Conservation (phyloP, 2,888 invertebrate genomes). For the Enchytraeus crypticus region DNA sequence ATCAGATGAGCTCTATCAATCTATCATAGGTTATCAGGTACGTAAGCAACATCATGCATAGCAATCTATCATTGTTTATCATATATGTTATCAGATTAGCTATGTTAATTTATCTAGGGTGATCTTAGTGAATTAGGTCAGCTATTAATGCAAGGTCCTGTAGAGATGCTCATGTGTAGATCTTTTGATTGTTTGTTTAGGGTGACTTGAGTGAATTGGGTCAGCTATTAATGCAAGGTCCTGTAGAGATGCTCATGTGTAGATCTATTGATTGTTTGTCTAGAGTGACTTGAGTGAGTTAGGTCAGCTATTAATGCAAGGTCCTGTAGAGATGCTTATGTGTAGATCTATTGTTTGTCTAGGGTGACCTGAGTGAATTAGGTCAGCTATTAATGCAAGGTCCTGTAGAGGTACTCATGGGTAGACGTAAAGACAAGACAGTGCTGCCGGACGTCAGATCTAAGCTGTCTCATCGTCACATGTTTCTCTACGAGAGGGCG, state of each 20-base stretch:
- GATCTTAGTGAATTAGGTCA: constrained; percentile 39
- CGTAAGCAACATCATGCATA: background rate
- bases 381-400: constrained; percentile 78
- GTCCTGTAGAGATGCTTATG: no score
- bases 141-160: no score
- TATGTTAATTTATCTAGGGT: constrained; percentile 59
- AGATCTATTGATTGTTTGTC: no score
- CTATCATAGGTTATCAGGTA: constrained; percentile 67
- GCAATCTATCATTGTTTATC: no score
- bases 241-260: no score
- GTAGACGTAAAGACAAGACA: constrained; percentile 68
- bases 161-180: no score
- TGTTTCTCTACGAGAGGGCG: constrained; percentile 90
- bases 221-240: no score
- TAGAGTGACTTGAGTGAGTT: constrained; percentile 58
- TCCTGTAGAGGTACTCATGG: constrained; percentile 82
- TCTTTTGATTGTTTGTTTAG: no score
- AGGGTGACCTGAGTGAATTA: constrained; percentile 65
- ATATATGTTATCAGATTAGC: background rate
- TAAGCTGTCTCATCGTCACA: constrained; percentile 79
- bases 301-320: background rate
- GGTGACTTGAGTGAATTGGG: constrained; percentile 52
- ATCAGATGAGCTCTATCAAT: constrained; percentile 73
- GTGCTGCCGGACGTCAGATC: constrained; percentile 63
- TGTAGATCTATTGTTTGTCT: no score